Percentiles rank a stretch among this genome's conserved stretches.
These are phyloP conservation scores for Calliphora vicina DNA, from an alignment of 1,140 invertebrate species.

Conservation along the genomic window DNA sequence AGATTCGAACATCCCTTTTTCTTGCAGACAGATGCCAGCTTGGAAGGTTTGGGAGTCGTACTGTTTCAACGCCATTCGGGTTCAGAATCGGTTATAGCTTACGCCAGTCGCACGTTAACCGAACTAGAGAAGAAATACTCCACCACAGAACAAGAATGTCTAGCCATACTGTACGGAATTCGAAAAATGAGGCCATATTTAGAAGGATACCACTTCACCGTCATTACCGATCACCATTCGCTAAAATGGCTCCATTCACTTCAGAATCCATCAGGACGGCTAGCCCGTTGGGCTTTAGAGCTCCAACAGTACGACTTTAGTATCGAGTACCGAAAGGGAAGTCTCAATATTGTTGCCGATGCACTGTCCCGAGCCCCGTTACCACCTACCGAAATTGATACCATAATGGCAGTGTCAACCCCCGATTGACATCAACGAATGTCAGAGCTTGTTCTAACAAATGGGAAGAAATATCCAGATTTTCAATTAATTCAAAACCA, in stretches of 20 bases:
- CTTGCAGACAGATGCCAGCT: slow-evolving; percentile 42
- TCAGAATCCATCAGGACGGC: slow-evolving; percentile 45
- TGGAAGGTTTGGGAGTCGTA: slow-evolving; percentile 45
- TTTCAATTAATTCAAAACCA: background rate
- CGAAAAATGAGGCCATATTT: slow-evolving; percentile 34
- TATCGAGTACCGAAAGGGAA: background rate
- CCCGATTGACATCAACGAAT: too few species aligned
- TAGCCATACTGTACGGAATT: slow-evolving; percentile 49
- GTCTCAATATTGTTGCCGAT: too few species aligned
- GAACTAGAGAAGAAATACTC: slow-evolving; percentile 56
- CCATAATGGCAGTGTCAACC: too few species aligned
- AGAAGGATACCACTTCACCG: slow-evolving; percentile 32
- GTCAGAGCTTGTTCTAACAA: too few species aligned
- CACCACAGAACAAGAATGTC: slow-evolving; percentile 64
- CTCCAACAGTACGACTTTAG: slow-evolving; percentile 41
- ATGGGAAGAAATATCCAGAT: background rate
- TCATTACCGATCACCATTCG: slow-evolving; percentile 42
- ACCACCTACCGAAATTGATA: too few species aligned
- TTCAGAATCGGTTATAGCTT: slow-evolving; percentile 36
- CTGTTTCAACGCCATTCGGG: slow-evolving; percentile 41
- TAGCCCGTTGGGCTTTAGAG: slow-evolving; percentile 44
- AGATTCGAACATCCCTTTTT: too few species aligned
- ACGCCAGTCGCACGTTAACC: slow-evolving; percentile 33
- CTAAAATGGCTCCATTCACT: slow-evolving; percentile 57
- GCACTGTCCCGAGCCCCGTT: too few species aligned